Evolutionary conservation across 1,140 invertebrate genomes (phyloP), one percentile per base, ranked within the genome.

Genomic region (Vollenhovia emeryi): DNA sequence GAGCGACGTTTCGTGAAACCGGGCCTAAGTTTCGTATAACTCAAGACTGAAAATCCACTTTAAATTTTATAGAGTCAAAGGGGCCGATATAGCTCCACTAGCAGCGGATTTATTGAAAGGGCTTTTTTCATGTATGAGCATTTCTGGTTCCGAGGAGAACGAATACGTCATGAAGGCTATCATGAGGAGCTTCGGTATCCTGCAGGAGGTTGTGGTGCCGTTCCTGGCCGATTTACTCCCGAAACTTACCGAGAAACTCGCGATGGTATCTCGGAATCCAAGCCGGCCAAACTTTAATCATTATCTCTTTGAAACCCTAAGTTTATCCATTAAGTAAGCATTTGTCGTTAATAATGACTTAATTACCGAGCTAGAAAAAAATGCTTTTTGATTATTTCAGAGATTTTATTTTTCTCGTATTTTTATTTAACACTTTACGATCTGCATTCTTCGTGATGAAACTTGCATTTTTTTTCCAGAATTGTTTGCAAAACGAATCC

Each of bases 101-200:
- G 96, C 97, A 0, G 94, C 95, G 18, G 94, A 96, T 57, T 93
- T 99, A 60, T 95, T 99, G 3, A 95, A 95, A 7, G 97, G 97
- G 87, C 95, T 99, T 6, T 98, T 99, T 92, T 93, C 93, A 8
- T 96, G 97, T 30, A 95, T 99, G 52, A 96, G 96, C 3, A 95
- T 96, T 75, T 95, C 96, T 3, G 97, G 96, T 13, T 98, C 98
- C 1, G 95, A 97, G 87, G 99, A 99, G 95, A 99, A 99, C 95
- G 99, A 99, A 95, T 99, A 99, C 93, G 96, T 98, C 1, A 99
- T 99, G 98, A 99, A 99, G 96, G 98, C 98, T 7, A 97, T 99
- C 1, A 99, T 99, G 97, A 96, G 98, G 71, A 97, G 96, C 50
- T 97, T 99, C 92, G 97, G 97, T 0, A 96, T 97, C 13, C 95